Evolutionary conservation across 2,797 vertebrate species (phyloP).

Genomic region (Tiaroga cobitis): DNA sequence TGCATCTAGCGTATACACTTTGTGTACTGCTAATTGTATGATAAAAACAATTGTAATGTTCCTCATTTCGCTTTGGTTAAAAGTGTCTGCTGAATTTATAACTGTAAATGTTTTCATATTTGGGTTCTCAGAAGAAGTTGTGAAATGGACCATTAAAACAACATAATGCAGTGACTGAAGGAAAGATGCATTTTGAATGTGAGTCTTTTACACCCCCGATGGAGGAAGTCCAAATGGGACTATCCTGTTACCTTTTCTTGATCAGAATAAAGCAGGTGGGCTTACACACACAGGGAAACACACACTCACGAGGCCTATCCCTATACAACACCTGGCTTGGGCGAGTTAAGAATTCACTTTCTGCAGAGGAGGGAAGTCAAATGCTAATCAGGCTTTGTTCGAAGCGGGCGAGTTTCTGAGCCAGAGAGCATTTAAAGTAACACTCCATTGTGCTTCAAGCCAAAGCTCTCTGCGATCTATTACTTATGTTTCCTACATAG

Average conservation of each 20-base stretch:
- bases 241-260: slow-evolving; percentile 25
- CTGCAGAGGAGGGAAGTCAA: slow-evolving; percentile 2
- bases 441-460: slow-evolving; percentile 11
- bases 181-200: not conserved
- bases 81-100: not conserved
- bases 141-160: not conserved
- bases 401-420: not conserved
- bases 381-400: slow-evolving; percentile 37
- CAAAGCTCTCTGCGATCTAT: not conserved
- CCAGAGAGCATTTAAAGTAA: slow-evolving; percentile 14
- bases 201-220: not conserved
- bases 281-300: slow-evolving; percentile 12
- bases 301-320: slow-evolving; percentile 19
- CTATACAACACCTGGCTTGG: slow-evolving; percentile 28
- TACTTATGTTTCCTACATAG: not conserved
- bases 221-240: slow-evolving; percentile 7
- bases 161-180: too few relatives aligned
- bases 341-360: slow-evolving; percentile 10
- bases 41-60: not conserved
- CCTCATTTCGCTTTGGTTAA: not conserved
- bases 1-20: too few relatives aligned
- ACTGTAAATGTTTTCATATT: not conserved
- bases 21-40: not conserved
- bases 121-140: not conserved
- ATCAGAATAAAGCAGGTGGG: slow-evolving; percentile 25